phyloP scores from a whole-genome alignment of 2,888 invertebrate species.

The Trilocha varians region DNA sequence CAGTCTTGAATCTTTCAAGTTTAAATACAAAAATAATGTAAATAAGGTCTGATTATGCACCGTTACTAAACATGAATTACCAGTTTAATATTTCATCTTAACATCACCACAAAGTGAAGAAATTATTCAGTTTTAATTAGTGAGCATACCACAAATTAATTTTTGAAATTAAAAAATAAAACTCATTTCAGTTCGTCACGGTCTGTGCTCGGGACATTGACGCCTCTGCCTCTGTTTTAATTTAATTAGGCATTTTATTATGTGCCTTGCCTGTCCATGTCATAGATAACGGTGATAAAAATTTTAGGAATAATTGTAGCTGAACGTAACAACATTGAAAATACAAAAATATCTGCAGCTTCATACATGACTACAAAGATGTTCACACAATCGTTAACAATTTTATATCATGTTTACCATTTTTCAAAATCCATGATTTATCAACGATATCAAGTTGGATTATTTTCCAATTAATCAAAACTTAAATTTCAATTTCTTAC shows the following conservation, averaged over 20 bases:
- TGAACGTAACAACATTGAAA: too few species aligned
- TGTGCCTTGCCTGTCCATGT: neutral
- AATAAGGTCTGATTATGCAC: neutral
- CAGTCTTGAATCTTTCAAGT: too few species aligned
- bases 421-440: too few species aligned
- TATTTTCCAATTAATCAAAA: too few species aligned
- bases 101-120: constrained; percentile 17
- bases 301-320: neutral
- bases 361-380: too few species aligned
- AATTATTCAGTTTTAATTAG: constrained; percentile 52
- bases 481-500: too few species aligned
- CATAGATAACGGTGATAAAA: neutral
- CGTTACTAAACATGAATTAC: neutral
- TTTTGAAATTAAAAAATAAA: constrained; percentile 55
- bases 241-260: constrained; percentile 7
- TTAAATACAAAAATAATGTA: neutral
- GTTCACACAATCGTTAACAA: too few species aligned
- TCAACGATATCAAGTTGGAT: too few species aligned
- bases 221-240: constrained; percentile 31
- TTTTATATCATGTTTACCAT: too few species aligned
- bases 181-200: constrained; percentile 50
- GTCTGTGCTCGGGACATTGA: constrained; percentile 44
- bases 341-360: too few species aligned
- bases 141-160: constrained; percentile 47
- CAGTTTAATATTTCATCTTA: constrained; percentile 15